A percentile compares a stretch with the other conserved stretches of the same genome.
phyloP scores from a whole-genome alignment of 2,113 vertebrate species.

The Pachyramphus minor region DNA sequence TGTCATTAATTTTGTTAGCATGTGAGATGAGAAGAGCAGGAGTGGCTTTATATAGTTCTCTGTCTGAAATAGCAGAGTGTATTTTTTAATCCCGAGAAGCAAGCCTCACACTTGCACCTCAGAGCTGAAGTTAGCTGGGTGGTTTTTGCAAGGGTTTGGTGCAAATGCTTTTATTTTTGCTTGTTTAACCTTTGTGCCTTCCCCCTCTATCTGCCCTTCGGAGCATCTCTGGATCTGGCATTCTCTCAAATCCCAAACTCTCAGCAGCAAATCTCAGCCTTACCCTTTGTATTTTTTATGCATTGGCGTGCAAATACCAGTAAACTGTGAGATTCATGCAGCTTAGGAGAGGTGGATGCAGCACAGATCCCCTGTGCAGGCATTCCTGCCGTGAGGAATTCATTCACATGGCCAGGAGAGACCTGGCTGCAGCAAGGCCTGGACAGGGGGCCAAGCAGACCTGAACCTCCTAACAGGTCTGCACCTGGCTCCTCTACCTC shows the following conservation, averaged over 20 bases:
- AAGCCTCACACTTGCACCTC: not conserved
- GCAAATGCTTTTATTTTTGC: not conserved
- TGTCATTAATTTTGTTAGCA: slow-evolving; percentile 22
- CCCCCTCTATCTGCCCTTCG: not conserved
- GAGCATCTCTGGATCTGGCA: not conserved
- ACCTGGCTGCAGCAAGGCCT: not conserved
- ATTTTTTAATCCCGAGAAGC: not conserved
- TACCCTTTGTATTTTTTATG: not conserved
- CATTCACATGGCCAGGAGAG: fast-evolving
- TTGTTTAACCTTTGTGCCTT: slow-evolving; percentile 17
- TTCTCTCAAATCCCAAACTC: not conserved
- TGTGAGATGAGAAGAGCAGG: not conserved
- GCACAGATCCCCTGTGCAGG: not conserved
- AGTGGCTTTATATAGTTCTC: slow-evolving; percentile 31
- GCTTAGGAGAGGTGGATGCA: not conserved
- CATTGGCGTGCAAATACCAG: not conserved
- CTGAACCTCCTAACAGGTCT: not conserved
- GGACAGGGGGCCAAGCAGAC: not conserved
- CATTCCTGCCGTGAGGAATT: not conserved
- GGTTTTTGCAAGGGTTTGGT: not conserved
- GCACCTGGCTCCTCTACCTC: not conserved
- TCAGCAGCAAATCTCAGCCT: not conserved
- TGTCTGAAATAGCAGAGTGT: slow-evolving; percentile 10
- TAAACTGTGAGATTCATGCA: not conserved
- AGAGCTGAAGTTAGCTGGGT: not conserved